These are phyloP conservation scores for Origma solitaria DNA, from an alignment of 2,113 vertebrate genomes.

Conservation along the genomic window DNA sequence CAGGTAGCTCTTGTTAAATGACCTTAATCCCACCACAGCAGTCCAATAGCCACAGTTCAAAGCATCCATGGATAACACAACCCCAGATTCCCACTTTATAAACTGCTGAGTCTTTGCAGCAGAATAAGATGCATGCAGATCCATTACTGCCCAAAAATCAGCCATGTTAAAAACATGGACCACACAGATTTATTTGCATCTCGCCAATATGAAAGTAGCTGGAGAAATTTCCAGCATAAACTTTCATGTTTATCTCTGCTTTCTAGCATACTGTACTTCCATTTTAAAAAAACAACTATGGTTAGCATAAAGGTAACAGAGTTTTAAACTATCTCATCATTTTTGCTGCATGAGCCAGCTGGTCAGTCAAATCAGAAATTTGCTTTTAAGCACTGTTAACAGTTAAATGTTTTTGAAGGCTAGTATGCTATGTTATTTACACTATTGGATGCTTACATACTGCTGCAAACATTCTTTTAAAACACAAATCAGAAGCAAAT, in stretches of 20 bases:
- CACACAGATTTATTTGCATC: not conserved
- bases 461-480: not conserved
- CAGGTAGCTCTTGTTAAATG: not conserved
- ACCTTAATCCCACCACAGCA: not conserved
- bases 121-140: not conserved
- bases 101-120: not conserved
- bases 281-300: not conserved
- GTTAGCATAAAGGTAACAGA: not conserved
- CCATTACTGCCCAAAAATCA: not conserved
- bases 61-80: not conserved
- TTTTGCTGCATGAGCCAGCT: not conserved
- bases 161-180: not conserved
- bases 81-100: not conserved
- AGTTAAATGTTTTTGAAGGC: not conserved
- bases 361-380: not conserved
- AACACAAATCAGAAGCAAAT: not conserved
- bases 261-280: not conserved
- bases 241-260: not conserved
- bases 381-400: not conserved
- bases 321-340: not conserved
- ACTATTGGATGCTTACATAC: not conserved
- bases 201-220: not conserved
- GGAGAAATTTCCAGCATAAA: not conserved
- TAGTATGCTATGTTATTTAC: not conserved
- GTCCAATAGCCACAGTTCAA: not conserved